These are phyloP conservation scores for Cygnus atratus DNA, from an alignment of 2,113 vertebrate species.

Conservation along the genomic window DNA sequence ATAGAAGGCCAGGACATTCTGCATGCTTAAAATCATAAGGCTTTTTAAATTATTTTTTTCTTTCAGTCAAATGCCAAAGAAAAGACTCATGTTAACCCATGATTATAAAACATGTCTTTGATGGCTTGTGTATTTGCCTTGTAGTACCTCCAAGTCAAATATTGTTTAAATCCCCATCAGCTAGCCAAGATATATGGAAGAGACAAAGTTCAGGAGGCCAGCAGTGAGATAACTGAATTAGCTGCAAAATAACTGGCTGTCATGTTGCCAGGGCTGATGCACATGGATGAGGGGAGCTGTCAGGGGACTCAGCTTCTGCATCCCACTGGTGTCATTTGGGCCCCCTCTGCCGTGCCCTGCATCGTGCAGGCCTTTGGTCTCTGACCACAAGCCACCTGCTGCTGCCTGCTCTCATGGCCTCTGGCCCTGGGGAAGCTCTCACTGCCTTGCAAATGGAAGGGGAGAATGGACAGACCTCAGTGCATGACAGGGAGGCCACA, in stretches of 20 bases:
- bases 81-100: slow-evolving; percentile 36
- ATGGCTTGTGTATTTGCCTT: slow-evolving; percentile 25
- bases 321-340: not conserved
- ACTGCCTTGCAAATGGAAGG: fast-evolving
- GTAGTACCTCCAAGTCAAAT: slow-evolving; percentile 47
- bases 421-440: not conserved
- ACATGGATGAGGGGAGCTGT: not conserved
- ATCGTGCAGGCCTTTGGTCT: not conserved
- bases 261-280: not conserved
- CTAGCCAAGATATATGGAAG: not conserved
- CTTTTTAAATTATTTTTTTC: not conserved
- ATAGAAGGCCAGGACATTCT: slow-evolving; percentile 42
- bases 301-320: not conserved
- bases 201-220: not conserved
- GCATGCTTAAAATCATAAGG: slow-evolving; percentile 23
- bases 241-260: not conserved
- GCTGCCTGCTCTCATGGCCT: not conserved
- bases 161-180: slow-evolving; percentile 18
- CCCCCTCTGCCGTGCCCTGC: not conserved
- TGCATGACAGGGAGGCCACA: not conserved
- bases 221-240: not conserved
- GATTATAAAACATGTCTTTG: slow-evolving; percentile 49
- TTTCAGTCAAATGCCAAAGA: slow-evolving; percentile 39
- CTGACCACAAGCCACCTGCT: not conserved
- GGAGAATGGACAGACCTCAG: not conserved